These are phyloP conservation scores for Drosophila rhopaloa DNA, from an alignment of 1,140 invertebrate species.

Conservation along the genomic window DNA sequence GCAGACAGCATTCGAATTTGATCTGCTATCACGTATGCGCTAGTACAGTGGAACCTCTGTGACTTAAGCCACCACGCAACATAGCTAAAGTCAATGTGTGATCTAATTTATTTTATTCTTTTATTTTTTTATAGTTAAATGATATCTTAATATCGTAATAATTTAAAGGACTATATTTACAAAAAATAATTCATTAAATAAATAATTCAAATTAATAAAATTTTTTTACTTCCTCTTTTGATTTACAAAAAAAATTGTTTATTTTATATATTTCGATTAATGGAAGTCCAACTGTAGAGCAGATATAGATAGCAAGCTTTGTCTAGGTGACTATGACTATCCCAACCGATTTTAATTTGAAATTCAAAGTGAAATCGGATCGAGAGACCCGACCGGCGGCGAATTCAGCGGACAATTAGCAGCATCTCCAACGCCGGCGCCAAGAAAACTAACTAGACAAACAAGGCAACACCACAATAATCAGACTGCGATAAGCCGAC, in stretches of 20 bases:
- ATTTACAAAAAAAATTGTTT: too few species aligned
- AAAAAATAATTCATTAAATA: too few species aligned
- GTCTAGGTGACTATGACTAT: constrained; percentile 7
- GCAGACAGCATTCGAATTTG: constrained; percentile 41
- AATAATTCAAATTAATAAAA: too few species aligned
- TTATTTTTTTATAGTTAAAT: neutral
- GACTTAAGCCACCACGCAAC: neutral
- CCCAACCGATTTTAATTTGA: constrained; percentile 14
- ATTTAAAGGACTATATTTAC: too few species aligned
- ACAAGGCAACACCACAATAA: constrained; percentile 38
- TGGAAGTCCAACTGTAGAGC: neutral
- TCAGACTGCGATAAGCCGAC: constrained; percentile 31
- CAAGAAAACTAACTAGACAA: constrained; percentile 17
- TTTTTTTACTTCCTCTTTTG: too few species aligned
- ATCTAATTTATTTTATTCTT: too few species aligned
- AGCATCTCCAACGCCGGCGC: constrained; percentile 4
- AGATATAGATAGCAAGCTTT: constrained; percentile 16
- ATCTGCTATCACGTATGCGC: neutral
- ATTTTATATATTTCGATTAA: too few species aligned
- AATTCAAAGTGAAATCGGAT: constrained; percentile 44
- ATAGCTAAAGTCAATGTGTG: too few species aligned
- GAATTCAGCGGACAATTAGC: neutral
- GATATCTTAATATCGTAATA: too few species aligned
- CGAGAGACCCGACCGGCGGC: neutral
- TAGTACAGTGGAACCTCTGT: neutral